Evolutionary conservation across 2,797 vertebrate species (phyloP).

Genomic region (Anas bernieri): DNA sequence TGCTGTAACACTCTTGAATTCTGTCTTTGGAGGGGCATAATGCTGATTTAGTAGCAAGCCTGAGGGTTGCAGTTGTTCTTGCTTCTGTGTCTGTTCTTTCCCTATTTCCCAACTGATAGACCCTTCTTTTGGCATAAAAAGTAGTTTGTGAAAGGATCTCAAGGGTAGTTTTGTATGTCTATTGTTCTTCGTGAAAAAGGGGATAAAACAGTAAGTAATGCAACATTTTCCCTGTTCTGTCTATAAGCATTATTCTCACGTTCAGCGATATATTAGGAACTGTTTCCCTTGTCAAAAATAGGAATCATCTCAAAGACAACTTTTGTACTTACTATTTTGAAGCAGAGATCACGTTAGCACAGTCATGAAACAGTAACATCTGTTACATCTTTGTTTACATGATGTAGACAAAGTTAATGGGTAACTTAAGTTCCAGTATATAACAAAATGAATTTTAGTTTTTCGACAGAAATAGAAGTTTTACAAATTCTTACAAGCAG

Average conservation of each 20-base stretch:
- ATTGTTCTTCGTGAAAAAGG: not conserved
- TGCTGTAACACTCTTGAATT: not conserved
- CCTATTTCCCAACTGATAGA: not conserved
- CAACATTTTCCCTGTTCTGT: not conserved
- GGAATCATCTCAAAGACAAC: not conserved
- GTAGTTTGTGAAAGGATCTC: not conserved
- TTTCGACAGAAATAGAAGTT: not conserved
- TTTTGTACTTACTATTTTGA: not conserved
- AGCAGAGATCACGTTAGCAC: not conserved
- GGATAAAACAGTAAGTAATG: not conserved
- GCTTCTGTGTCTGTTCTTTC: not conserved
- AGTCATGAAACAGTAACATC: not conserved
- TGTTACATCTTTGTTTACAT: not conserved
- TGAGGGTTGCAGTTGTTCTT: not conserved
- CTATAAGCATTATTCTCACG: not conserved
- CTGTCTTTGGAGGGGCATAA: not conserved
- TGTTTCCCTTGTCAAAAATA: not conserved
- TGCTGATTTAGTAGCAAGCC: not conserved
- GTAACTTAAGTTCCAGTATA: not conserved
- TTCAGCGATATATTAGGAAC: rapidly evolving
- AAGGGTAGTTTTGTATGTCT: not conserved
- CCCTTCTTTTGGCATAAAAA: not conserved
- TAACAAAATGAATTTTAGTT: conserved; percentile 2
- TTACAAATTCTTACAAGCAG: not conserved
- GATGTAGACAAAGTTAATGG: not conserved